These are phyloP conservation scores for Spialia ferax DNA, from an alignment of 2,888 invertebrate genomes.

Conservation along the genomic window DNA sequence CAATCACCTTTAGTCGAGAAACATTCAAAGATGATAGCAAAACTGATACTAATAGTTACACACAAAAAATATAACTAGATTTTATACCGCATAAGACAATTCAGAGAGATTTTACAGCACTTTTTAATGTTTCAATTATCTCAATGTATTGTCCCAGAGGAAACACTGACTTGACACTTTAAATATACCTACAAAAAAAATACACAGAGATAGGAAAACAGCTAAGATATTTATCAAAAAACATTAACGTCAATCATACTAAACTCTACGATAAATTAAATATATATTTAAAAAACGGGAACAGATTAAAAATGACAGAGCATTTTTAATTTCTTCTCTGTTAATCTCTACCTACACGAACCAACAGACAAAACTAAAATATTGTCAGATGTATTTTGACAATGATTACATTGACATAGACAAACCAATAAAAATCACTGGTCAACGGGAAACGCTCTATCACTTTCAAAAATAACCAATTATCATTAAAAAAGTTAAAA, in stretches of 20 bases:
- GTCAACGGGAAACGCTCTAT: neutral
- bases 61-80: conserved; percentile 9
- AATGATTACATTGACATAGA: neutral
- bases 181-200: conserved; percentile 3
- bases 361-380: too few species aligned
- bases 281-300: neutral
- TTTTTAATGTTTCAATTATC: neutral
- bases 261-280: conserved; percentile 14
- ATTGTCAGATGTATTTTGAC: too few species aligned
- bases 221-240: conserved; percentile 37
- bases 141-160: conserved; percentile 23
- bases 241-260: conserved; percentile 34
- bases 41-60: conserved; percentile 18
- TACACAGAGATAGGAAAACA: conserved; percentile 17
- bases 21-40: conserved; percentile 31
- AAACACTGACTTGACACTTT: neutral
- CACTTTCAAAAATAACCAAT: neutral
- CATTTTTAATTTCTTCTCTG: conserved; percentile 2
- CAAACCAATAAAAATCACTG: neutral
- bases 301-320: neutral
- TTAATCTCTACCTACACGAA: too few species aligned
- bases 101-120: conserved; percentile 16
- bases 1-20: conserved; percentile 24
- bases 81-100: conserved; percentile 25
- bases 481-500: neutral